These are phyloP conservation scores for Drosophila ohnishii DNA, from an alignment of 1,140 invertebrate genomes.

Conservation along the genomic window DNA sequence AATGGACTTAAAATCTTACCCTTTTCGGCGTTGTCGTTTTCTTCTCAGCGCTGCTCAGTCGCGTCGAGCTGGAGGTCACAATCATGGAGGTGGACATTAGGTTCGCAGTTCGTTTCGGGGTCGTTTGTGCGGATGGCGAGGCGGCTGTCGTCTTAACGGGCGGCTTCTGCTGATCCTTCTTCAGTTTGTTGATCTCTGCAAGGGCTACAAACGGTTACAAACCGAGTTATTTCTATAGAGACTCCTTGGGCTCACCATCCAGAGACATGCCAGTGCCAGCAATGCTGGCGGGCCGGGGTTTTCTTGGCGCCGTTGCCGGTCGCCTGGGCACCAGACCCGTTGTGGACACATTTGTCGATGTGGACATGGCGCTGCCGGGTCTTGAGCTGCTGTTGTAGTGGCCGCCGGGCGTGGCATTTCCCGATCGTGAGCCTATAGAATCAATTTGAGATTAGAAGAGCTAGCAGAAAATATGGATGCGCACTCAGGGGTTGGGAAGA, in stretches of 20 bases:
- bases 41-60: constrained; percentile 83
- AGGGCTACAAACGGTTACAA: background rate
- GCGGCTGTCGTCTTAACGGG: constrained; percentile 72
- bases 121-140: constrained; percentile 78
- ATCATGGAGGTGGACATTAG: constrained; percentile 82
- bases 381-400: constrained; percentile 87
- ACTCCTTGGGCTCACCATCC: constrained; percentile 70
- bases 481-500: background rate
- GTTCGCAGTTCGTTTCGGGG: constrained; percentile 81
- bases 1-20: constrained; percentile 64
- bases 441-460: constrained; percentile 20
- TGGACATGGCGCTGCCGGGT: constrained; percentile 90
- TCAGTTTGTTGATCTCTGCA: constrained; percentile 78
- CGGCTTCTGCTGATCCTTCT: constrained; percentile 74
- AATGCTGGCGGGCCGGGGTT: constrained; percentile 90
- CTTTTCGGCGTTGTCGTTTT: constrained; percentile 85
- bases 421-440: constrained; percentile 84
- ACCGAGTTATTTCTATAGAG: background rate
- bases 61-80: constrained; percentile 75
- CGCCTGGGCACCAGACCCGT: constrained; percentile 68
- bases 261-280: constrained; percentile 91
- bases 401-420: constrained; percentile 88
- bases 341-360: constrained; percentile 82
- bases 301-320: constrained; percentile 65
- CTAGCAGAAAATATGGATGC: background rate